phyloP scores from a whole-genome alignment of 1,140 invertebrate genomes.

The Heliconius himera region DNA sequence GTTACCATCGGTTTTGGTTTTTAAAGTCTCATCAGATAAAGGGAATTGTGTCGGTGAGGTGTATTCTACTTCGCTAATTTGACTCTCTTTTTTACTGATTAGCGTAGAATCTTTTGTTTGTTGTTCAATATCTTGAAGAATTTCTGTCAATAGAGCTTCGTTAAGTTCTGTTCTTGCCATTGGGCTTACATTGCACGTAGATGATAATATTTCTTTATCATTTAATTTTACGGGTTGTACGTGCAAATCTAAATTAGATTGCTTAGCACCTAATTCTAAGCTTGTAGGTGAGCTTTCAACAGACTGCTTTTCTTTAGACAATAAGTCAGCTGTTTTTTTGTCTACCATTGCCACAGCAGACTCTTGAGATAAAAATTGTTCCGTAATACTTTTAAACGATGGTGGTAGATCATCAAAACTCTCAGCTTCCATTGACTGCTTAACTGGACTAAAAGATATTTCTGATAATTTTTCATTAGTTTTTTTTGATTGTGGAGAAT shows the following conservation, averaged over 20 bases:
- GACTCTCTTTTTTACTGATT: neutral
- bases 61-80: neutral
- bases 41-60: neutral
- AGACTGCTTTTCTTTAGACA: neutral
- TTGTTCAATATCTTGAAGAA: neutral
- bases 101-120: neutral
- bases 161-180: neutral
- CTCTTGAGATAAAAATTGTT: conserved; percentile 27
- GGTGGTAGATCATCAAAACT: neutral
- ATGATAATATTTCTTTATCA: neutral
- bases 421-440: neutral
- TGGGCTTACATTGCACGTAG: neutral
- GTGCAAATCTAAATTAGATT: neutral
- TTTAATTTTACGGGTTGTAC: neutral
- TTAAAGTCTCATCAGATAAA: conserved; percentile 2
- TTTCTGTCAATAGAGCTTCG: neutral
- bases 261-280: neutral
- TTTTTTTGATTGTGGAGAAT: neutral
- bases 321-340: neutral
- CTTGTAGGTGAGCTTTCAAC: neutral
- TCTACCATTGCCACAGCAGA: neutral
- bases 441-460: neutral
- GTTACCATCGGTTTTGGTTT: conserved; percentile 48
- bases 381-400: conserved; percentile 6
- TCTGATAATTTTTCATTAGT: neutral